A percentile compares a stretch with the other conserved stretches of the same genome.
phyloP scores from a whole-genome alignment of 2,113 vertebrate genomes.

The Dinomys branickii region DNA sequence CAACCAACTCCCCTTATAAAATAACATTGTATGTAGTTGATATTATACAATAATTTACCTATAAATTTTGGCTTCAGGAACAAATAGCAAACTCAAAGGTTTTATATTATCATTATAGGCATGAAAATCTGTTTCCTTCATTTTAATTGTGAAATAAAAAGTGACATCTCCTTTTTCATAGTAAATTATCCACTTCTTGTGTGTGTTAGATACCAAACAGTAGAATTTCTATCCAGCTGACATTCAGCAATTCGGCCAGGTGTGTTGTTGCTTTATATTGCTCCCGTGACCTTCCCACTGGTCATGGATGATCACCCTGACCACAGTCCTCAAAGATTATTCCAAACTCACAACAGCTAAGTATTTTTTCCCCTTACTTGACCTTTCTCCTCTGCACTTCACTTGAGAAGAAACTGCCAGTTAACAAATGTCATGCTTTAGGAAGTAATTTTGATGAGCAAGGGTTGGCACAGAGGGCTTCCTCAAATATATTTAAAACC shows the following conservation, averaged over 20 bases:
- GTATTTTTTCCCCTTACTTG: constrained; percentile 66
- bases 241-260: constrained; percentile 36
- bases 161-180: constrained; percentile 41
- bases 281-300: constrained; percentile 58
- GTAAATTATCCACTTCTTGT: constrained; percentile 18
- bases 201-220: constrained; percentile 10
- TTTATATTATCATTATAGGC: constrained; percentile 40
- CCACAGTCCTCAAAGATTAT: constrained; percentile 68
- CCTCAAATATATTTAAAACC: constrained; percentile 48
- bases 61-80: constrained; percentile 42
- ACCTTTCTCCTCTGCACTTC: constrained; percentile 59
- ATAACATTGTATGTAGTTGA: neutral
- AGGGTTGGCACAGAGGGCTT: constrained; percentile 31
- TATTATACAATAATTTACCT: constrained; percentile 46
- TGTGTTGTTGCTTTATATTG: constrained; percentile 61
- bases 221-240: constrained; percentile 33
- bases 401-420: constrained; percentile 48
- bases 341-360: constrained; percentile 24
- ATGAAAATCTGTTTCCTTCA: constrained; percentile 57
- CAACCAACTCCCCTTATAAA: constrained; percentile 18
- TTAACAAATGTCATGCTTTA: constrained; percentile 55
- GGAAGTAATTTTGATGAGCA: constrained; percentile 65
- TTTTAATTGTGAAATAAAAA: constrained; percentile 59
- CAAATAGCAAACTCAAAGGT: constrained; percentile 40
- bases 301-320: constrained; percentile 59